phyloP scores from a whole-genome alignment of 2,113 vertebrate species.

The Onychostoma macrolepis region DNA sequence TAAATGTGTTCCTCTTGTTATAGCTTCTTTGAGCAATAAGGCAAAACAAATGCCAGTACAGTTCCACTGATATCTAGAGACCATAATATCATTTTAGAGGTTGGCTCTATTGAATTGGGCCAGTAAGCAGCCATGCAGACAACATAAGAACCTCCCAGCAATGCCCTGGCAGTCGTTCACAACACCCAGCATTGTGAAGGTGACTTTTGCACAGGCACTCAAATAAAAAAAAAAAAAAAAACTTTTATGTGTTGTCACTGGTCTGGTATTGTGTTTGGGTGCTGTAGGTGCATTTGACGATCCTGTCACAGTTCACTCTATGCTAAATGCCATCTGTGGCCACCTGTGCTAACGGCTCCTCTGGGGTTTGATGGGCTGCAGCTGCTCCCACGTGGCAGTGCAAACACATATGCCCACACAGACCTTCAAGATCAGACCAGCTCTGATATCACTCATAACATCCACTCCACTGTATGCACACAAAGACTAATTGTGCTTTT shows the following conservation, averaged over 20 bases:
- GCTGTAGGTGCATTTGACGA: slow-evolving; percentile 49
- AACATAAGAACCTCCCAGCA: not conserved
- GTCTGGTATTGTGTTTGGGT: not conserved
- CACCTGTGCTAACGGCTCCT: slow-evolving; percentile 57
- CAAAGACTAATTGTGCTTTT: not conserved
- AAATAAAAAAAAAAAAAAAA: no score
- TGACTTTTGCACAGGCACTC: not conserved
- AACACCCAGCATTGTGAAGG: not conserved
- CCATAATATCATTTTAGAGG: not conserved
- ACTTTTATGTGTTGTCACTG: not conserved
- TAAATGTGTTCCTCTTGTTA: not conserved
- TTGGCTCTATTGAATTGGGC: not conserved
- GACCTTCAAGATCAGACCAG: not conserved
- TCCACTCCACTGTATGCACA: not conserved
- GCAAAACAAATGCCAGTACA: not conserved
- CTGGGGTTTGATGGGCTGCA: slow-evolving; percentile 59
- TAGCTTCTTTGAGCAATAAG: not conserved
- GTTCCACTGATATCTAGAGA: not conserved
- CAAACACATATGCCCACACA: not conserved
- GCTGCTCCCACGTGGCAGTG: slow-evolving; percentile 56
- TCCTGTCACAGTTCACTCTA: slow-evolving; percentile 26
- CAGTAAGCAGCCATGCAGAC: not conserved
- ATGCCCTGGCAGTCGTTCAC: not conserved
- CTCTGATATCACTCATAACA: not conserved
- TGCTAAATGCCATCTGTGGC: slow-evolving; percentile 57